Evolutionary conservation across 1,140 invertebrate genomes (phyloP).

Genomic region (Adoxophyes honmai): DNA sequence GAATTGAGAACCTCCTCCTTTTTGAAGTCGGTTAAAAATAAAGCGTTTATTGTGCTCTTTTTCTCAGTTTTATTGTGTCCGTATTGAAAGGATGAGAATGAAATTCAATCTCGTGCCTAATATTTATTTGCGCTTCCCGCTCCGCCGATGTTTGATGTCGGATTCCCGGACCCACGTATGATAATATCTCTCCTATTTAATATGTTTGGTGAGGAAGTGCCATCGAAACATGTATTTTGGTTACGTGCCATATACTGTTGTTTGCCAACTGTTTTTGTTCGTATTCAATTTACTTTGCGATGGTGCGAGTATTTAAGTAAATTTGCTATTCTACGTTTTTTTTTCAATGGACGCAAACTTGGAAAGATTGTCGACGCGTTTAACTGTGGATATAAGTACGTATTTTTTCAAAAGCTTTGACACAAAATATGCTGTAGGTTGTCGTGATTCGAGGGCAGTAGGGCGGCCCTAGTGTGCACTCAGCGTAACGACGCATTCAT

Average conservation of each 20-base stretch:
- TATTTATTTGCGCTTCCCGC: slow-evolving; percentile 10
- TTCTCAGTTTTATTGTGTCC: slow-evolving; percentile 1
- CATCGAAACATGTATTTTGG: not conserved
- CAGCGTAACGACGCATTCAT: slow-evolving; percentile 47
- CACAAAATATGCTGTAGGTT: not conserved
- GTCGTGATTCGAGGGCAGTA: slow-evolving; percentile 31
- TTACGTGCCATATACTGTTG: too few species aligned
- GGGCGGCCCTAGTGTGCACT: slow-evolving; percentile 39
- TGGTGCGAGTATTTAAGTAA: too few species aligned
- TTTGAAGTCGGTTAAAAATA: too few species aligned
- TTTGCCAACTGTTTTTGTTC: too few species aligned
- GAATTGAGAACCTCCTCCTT: too few species aligned
- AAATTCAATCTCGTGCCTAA: slow-evolving; percentile 8
- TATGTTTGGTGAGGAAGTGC: not conserved
- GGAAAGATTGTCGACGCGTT: too few species aligned
- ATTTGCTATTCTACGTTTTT: too few species aligned
- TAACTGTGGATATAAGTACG: too few species aligned
- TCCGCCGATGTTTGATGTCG: slow-evolving; percentile 5
- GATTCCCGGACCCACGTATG: not conserved
- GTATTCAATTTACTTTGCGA: too few species aligned
- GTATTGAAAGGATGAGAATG: slow-evolving; percentile 1
- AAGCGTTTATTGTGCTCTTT: slow-evolving; percentile 8
- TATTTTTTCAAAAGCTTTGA: not conserved
- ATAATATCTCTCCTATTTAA: slow-evolving; percentile 6
- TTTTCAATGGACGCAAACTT: too few species aligned